These are phyloP conservation scores for Elmis aenea DNA, from an alignment of 2,888 invertebrate genomes.

Conservation along the genomic window DNA sequence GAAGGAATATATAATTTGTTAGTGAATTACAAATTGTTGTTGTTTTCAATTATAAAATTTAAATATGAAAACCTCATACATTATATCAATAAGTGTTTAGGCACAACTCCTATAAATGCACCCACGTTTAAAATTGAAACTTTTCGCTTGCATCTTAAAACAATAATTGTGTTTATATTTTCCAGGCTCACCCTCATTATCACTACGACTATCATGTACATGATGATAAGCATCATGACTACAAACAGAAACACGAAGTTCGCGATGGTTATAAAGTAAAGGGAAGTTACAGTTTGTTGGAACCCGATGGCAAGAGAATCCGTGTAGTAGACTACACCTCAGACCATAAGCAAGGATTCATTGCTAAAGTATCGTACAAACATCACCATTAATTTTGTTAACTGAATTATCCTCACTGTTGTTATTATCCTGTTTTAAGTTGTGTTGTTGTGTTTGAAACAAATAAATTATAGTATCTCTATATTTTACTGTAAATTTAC, in stretches of 20 bases:
- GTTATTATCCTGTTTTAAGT: slow-evolving; percentile 7
- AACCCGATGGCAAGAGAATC: slow-evolving; percentile 40
- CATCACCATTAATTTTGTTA: slow-evolving; percentile 29
- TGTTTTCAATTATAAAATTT: too few relatives aligned
- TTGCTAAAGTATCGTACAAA: slow-evolving; percentile 38
- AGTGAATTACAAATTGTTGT: too few relatives aligned
- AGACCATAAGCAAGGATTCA: slow-evolving; percentile 39
- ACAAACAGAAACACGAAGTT: slow-evolving; percentile 39
- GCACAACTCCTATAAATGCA: too few relatives aligned
- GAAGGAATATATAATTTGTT: too few relatives aligned
- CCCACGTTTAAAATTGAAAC: too few relatives aligned
- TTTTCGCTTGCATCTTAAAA: neutral
- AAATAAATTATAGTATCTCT: neutral
- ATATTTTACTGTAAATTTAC: too few relatives aligned
- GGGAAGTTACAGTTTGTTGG: slow-evolving; percentile 38
- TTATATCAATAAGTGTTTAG: too few relatives aligned
- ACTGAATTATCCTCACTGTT: neutral
- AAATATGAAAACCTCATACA: too few relatives aligned
- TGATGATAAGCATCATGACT: slow-evolving; percentile 38
- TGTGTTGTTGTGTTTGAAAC: neutral
- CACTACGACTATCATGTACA: slow-evolving; percentile 40
- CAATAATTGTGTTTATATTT: slow-evolving; percentile 1
- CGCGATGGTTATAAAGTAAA: slow-evolving; percentile 42
- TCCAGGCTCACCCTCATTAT: slow-evolving; percentile 39
- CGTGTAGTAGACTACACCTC: slow-evolving; percentile 39